A percentile compares a stretch with the other conserved stretches of the same genome.
Evolutionary conservation across 2,113 vertebrate genomes (phyloP).

Genomic region (Uropsilus gracilis): DNA sequence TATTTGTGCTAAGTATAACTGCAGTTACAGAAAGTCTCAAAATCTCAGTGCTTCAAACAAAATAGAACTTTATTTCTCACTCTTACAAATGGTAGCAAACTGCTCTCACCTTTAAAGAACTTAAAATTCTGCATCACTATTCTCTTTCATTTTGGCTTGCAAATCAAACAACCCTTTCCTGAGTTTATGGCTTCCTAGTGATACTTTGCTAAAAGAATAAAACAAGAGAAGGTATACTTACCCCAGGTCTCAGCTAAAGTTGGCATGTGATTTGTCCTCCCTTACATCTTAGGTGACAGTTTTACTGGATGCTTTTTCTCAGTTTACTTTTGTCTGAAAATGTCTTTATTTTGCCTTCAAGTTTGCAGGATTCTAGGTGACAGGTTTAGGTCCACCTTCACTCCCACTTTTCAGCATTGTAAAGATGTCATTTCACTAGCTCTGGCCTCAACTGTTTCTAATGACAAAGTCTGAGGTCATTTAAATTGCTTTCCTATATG

Average conservation of each 20-base stretch:
- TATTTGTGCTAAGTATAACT: conserved; percentile 4
- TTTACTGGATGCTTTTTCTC: neutral
- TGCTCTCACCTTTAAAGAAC: neutral
- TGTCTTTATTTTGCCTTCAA: neutral
- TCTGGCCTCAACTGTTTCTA: neutral
- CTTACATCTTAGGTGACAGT: neutral
- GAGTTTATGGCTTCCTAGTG: neutral
- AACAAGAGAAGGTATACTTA: neutral
- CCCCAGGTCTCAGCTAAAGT: neutral
- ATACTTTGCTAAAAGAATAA: neutral
- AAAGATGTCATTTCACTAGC: neutral
- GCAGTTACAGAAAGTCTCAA: neutral
- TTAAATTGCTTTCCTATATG: neutral
- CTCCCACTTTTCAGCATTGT: neutral
- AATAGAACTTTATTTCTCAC: conserved; percentile 21
- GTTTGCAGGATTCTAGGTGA: neutral
- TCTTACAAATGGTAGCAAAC: neutral
- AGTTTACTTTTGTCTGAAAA: neutral
- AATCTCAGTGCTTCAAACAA: neutral
- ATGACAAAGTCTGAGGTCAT: neutral
- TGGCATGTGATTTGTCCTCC: neutral
- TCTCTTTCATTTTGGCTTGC: neutral
- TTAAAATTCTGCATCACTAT: neutral
- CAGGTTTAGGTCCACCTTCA: neutral
- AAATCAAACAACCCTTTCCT: neutral